Percentiles rank a stretch among this genome's conserved stretches.
These are phyloP conservation scores for Delichon dasypus DNA, from an alignment of 2,797 vertebrate species.

Conservation along the genomic window DNA sequence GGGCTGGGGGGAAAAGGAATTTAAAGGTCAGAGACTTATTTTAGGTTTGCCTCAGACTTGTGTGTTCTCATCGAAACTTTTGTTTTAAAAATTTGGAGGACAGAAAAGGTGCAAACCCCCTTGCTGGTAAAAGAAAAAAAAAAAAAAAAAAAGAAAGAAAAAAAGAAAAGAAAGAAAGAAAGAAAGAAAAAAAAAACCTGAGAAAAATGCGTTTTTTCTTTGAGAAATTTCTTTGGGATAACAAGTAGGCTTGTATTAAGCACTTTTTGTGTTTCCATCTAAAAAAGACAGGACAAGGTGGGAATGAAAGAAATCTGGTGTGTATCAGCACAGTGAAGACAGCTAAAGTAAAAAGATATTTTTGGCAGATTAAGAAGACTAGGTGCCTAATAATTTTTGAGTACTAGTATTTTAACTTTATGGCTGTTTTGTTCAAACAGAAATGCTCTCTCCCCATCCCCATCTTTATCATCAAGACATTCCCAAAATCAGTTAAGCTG, in stretches of 20 bases:
- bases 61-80: neutral
- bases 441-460: neutral
- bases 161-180: too few relatives aligned
- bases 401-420: neutral
- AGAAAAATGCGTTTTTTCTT: neutral
- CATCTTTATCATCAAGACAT: neutral
- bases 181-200: too few relatives aligned
- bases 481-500: neutral
- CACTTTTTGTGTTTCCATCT: neutral
- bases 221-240: neutral
- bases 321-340: neutral
- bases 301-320: neutral
- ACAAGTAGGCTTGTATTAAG: neutral
- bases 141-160: neutral
- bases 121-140: neutral
- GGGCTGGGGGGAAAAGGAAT: accelerated
- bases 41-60: neutral
- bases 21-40: neutral
- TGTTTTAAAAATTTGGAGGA: neutral
- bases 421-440: neutral
- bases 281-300: neutral
- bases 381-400: neutral
- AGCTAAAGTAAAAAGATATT: neutral
- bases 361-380: neutral
- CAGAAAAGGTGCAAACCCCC: accelerated